A percentile compares a stretch with the other conserved stretches of the same genome.
Conservation (phyloP, 1,140 invertebrate species). For the Zelostemma sp. region DNA sequence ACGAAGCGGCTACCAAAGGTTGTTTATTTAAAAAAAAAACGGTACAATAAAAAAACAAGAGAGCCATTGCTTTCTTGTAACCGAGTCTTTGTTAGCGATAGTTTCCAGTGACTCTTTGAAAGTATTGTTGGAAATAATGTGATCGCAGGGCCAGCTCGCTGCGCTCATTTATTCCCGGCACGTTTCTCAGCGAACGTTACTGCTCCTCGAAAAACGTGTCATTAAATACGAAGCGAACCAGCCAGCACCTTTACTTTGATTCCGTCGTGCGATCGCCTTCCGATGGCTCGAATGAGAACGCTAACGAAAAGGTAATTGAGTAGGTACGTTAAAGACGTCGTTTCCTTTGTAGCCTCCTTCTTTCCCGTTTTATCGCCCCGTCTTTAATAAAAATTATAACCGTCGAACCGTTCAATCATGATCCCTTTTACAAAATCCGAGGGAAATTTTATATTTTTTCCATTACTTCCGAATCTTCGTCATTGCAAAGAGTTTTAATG, state of each 20-base stretch:
- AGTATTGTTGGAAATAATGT: conserved; percentile 7
- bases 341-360: background rate
- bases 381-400: too few relatives aligned
- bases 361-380: too few relatives aligned
- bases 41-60: background rate
- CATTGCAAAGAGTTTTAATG: background rate
- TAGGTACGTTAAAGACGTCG: background rate
- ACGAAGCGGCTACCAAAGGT: background rate
- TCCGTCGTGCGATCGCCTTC: conserved; percentile 1
- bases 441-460: too few relatives aligned
- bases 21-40: conserved; percentile 2
- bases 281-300: background rate
- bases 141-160: background rate
- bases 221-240: conserved; percentile 12
- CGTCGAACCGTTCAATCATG: too few relatives aligned
- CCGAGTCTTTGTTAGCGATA: background rate
- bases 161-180: conserved; percentile 12
- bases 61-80: background rate
- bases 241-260: conserved; percentile 11
- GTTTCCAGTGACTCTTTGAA: conserved; percentile 8
- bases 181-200: conserved; percentile 9
- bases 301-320: background rate
- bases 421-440: too few relatives aligned
- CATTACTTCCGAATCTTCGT: too few relatives aligned
- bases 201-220: conserved; percentile 11